Conservation (phyloP, 2,797 vertebrate species). For the Cyprinella venusta region DNA sequence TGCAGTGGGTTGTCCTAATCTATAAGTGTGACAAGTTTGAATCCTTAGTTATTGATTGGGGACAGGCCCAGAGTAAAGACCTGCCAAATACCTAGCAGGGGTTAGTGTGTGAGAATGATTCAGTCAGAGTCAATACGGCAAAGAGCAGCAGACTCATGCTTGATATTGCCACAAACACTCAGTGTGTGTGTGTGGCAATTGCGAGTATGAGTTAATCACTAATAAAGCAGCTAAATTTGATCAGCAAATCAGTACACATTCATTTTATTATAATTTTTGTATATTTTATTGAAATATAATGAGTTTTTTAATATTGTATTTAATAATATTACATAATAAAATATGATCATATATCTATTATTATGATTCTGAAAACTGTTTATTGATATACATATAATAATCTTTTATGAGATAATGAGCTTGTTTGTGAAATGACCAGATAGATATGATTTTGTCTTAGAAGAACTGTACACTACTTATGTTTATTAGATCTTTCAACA, state of each 20-base stretch:
- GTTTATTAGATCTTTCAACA: background rate
- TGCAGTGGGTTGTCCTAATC: constrained; percentile 44
- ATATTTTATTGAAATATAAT: background rate
- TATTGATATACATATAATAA: too few relatives aligned
- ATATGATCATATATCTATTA: too few relatives aligned
- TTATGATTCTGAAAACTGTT: too few relatives aligned
- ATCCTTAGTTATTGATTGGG: constrained; percentile 45
- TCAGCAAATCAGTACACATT: background rate
- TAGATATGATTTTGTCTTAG: background rate
- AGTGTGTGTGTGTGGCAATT: background rate
- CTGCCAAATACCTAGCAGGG: constrained; percentile 42
- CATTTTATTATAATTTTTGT: background rate
- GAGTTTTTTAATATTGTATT: too few relatives aligned
- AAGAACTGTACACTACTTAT: background rate
- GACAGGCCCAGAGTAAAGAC: constrained; percentile 34
- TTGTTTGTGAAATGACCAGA: constrained; percentile 46
- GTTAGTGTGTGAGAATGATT: constrained; percentile 36
- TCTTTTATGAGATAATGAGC: background rate
- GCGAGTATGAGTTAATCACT: constrained; percentile 17
- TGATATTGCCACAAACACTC: too few relatives aligned
- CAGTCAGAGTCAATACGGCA: constrained; percentile 28
- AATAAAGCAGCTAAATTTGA: background rate
- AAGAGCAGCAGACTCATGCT: constrained; percentile 8
- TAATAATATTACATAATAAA: too few relatives aligned
- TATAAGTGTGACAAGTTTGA: constrained; percentile 41